Evolutionary conservation across 1,140 invertebrate species (phyloP), one percentile per base, ranked within the genome.

Genomic region (Papilio xuthus): DNA sequence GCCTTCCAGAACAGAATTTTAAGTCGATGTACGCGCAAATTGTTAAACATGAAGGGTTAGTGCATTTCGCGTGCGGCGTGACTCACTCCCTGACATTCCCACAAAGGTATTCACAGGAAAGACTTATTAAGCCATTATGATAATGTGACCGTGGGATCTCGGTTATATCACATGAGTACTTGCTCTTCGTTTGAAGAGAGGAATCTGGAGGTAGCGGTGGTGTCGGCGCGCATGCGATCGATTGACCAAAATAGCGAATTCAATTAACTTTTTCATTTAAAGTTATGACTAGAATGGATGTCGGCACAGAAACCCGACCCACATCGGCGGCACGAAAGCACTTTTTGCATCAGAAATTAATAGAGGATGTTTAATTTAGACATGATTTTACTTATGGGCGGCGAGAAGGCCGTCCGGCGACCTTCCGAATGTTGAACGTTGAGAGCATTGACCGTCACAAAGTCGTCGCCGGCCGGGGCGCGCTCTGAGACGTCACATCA

Each of bases 341-440:
- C 91, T 92, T 84, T 88, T 87, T 83, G 88, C 85, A 89, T 88
- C 60, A 81, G 86, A 85, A 87, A 87, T 89, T 90, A 92, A 90
- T 85, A 90, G 85, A 89, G 89, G 88, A 88, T 91, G 86, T 82
- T 81, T 80, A 85, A 77, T 82, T 84, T 84, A 85, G 76, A 81
- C 81, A 84, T 79, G 81, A 89, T 89, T 88, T 83, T 85, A 72
- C 79, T 80, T 86, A 87, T 84, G 89, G 86, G 83, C 60, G 83
- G 84, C 89, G 92, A 92, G 92, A 93, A 93, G 92, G 92, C 88
- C 92, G 90, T 85, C 81, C 85, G 83, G 85, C 89, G 92, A 93
- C 92, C 92, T 93, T 93, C 92, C 89, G 82, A 92, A 90, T 86
- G 85, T 80, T 89, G 80, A 87, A 78, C 80, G 75, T 26, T 74